Conservation (phyloP, 2,113 vertebrate genomes). For the Bos taurus region DNA sequence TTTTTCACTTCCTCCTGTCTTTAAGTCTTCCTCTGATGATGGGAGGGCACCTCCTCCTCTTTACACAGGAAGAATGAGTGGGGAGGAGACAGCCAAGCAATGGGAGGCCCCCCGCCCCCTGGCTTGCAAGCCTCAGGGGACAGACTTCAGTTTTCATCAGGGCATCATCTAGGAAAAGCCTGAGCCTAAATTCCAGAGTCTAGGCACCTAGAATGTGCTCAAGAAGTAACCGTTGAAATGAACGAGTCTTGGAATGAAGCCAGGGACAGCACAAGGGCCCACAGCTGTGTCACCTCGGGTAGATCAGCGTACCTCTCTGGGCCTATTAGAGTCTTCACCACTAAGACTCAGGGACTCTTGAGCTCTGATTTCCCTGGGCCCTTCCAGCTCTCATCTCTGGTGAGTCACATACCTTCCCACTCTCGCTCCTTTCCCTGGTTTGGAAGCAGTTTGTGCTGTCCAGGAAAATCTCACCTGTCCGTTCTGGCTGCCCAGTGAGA, state of each 20-base stretch:
- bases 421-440: neutral
- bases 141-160: neutral
- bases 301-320: neutral
- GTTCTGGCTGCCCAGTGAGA: neutral
- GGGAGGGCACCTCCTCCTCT: neutral
- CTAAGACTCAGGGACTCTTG: neutral
- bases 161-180: neutral
- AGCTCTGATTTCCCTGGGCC: neutral
- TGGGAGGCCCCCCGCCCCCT: fast-evolving
- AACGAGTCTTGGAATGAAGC: neutral
- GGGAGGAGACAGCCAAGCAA: neutral
- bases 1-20: neutral
- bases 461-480: neutral
- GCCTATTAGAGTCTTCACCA: neutral
- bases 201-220: neutral
- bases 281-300: neutral
- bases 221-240: neutral
- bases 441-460: neutral
- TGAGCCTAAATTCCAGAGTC: neutral
- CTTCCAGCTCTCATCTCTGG: neutral
- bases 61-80: neutral
- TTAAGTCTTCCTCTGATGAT: neutral
- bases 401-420: neutral
- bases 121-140: neutral
- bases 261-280: neutral